These are phyloP conservation scores for Halictus rubicundus DNA, from an alignment of 1,140 invertebrate species.

Conservation along the genomic window DNA sequence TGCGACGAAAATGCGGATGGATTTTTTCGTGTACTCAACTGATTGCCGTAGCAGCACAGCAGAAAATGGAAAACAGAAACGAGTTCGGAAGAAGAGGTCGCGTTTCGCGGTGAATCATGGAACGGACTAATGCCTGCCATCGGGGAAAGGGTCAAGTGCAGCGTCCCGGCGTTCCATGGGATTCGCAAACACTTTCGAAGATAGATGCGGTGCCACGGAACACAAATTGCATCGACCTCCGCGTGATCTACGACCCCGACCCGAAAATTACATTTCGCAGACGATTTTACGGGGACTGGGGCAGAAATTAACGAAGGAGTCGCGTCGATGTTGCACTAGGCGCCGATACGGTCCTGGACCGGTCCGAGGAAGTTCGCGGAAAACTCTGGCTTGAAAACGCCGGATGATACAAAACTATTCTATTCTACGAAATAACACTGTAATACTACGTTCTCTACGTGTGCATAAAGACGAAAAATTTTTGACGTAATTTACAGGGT, in stretches of 20 bases:
- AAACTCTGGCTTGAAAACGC: no score
- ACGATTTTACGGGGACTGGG: conserved; percentile 3
- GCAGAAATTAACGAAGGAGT: conserved; percentile 27
- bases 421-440: no score
- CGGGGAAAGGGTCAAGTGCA: conserved; percentile 24
- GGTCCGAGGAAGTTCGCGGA: no score
- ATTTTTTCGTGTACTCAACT: background rate
- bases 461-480: no score
- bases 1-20: background rate
- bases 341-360: no score
- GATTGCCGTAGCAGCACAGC: background rate
- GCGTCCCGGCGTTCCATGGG: background rate
- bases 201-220: conserved; percentile 30
- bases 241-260: conserved; percentile 24
- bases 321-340: background rate
- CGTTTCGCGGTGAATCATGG: background rate
- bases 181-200: conserved; percentile 29
- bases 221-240: conserved; percentile 30
- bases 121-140: background rate
- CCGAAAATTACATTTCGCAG: conserved; percentile 28
- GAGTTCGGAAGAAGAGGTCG: no score
- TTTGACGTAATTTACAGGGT: no score
- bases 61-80: background rate
- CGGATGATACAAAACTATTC: no score
- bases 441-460: no score